Evolutionary conservation across 2,888 invertebrate species (phyloP), one percentile per base, ranked within the genome.

Genomic region (Eurytoma californica): DNA sequence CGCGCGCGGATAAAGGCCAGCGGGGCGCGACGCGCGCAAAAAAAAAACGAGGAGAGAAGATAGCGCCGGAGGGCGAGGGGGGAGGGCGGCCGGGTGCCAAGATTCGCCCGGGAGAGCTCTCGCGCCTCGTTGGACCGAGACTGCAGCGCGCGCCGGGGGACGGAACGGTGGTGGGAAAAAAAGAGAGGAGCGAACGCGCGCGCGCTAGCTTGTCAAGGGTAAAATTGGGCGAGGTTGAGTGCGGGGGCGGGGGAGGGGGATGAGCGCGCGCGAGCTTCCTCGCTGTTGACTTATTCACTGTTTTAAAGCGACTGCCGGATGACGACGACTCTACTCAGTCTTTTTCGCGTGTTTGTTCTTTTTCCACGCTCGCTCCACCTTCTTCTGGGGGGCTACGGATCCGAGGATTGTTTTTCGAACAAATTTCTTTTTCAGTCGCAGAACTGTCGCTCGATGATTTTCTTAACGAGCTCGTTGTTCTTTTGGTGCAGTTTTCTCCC

Each of bases 211-310:
- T 68, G 75, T 80, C 79, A 76, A 72, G 66, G 70, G 51, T 80
- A 57, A 76, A 80, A 80, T 80, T 80, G 67, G 75, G 67, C 67
- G 53, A 75, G 60, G 20, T 57, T 63, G 61, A 78, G 68, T 39
- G 39, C 9, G 39, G 9, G 68, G 68, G 49, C 28, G 18, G 53
- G 61, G 53, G 65, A 63, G 65, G 39, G 39, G 49, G 2, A n/a
- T n/a, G n/a, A 24, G 24, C 28, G 12, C n/a, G 28, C 16, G 16
- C 67, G 28, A 65, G 53, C 53, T 47, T 57, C 61, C 18, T 28
- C 70, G 13, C 20, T 66, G 72, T 76, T 80, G 55, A 61, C 75
- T 80, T 80, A 51, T 67, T 60, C 70, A 28, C 70, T 51, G 55
- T 60, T 77, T 72, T 60, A 77, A 77, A 70, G 16, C 30, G 30